A percentile compares a stretch with the other conserved stretches of the same genome.
Evolutionary conservation across 2,888 invertebrate species (phyloP).

Genomic region (Diadegma fenestrale): DNA sequence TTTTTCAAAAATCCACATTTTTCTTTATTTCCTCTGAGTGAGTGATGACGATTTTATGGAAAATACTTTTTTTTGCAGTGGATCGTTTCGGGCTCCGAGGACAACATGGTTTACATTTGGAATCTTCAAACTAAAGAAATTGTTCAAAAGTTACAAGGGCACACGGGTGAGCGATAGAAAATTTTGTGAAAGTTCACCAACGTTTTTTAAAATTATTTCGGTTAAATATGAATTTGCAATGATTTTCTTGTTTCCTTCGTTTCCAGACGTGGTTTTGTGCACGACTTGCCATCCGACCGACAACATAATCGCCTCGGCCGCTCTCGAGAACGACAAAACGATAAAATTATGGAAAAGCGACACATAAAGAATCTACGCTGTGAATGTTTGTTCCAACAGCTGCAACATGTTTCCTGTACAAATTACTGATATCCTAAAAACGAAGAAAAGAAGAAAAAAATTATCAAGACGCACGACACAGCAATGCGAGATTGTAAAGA

Average conservation of each 20-base stretch:
- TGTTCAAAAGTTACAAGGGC: conserved; percentile 98
- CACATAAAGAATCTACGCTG: conserved; percentile 87
- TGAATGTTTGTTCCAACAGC: conserved; percentile 45
- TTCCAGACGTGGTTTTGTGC: conserved; percentile 94
- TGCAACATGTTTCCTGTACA: conserved; percentile 70
- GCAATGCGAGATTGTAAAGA: conserved; percentile 58
- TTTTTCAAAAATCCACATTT: conserved; percentile 7
- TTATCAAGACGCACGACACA: conserved; percentile 65
- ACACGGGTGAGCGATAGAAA: conserved; percentile 90
- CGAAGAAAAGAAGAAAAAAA: conserved; percentile 65
- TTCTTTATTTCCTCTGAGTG: neutral
- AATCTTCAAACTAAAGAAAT: conserved; percentile 99
- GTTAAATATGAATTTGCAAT: neutral
- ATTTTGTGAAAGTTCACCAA: too few species aligned
- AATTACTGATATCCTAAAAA: conserved; percentile 65
- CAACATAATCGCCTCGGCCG: conserved; percentile 99
- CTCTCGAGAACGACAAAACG: conserved; percentile 99
- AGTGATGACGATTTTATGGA: conserved; percentile 23
- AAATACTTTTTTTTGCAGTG: conserved; percentile 88
- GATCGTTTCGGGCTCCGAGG: conserved; percentile 99
- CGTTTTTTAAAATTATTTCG: conserved; percentile 19
- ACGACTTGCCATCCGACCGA: conserved; percentile 99
- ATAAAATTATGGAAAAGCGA: conserved; percentile 99
- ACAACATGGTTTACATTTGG: conserved; percentile 99
- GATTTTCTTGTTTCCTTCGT: conserved; percentile 35